A percentile compares a stretch with the other conserved stretches of the same genome.
Conservation (phyloP, 2,888 invertebrate species). For the Stenoptilia bipunctidactyla region DNA sequence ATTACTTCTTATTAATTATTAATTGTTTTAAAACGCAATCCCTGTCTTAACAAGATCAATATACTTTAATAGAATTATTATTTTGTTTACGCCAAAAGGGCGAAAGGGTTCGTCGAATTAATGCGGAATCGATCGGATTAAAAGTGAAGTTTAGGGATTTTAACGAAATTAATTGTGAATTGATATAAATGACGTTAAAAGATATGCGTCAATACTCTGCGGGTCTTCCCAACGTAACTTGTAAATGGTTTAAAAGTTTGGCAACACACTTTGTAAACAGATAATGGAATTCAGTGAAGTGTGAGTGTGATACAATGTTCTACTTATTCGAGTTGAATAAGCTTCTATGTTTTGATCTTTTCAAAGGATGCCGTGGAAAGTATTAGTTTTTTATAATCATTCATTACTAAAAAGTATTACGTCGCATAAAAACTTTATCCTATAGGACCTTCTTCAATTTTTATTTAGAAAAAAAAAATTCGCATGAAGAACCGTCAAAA, state of each 20-base stretch:
- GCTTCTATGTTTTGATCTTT: too few species aligned
- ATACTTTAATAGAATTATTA: conserved; percentile 54
- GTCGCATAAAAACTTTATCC: too few species aligned
- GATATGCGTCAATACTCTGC: conserved; percentile 7
- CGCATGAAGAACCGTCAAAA: too few species aligned
- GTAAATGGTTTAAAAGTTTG: conserved; percentile 2
- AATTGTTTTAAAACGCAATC: background rate
- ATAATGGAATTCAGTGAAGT: background rate
- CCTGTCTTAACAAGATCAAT: conserved; percentile 45
- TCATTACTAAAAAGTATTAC: too few species aligned
- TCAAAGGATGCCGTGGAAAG: too few species aligned
- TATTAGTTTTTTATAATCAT: too few species aligned
- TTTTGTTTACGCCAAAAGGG: conserved; percentile 31
- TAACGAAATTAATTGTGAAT: conserved; percentile 53
- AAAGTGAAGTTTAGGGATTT: conserved; percentile 46
- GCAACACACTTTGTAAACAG: conserved; percentile 1
- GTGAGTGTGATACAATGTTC: background rate
- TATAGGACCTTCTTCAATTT: too few species aligned
- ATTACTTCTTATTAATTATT: background rate
- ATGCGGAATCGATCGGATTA: conserved; percentile 55
- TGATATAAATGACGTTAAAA: conserved; percentile 20
- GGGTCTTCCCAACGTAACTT: background rate
- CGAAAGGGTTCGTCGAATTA: conserved; percentile 27
- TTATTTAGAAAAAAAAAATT: too few species aligned
- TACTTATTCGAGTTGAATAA: too few species aligned